phyloP scores from a whole-genome alignment of 2,888 invertebrate species.

The Lasioglossum marginatum region DNA sequence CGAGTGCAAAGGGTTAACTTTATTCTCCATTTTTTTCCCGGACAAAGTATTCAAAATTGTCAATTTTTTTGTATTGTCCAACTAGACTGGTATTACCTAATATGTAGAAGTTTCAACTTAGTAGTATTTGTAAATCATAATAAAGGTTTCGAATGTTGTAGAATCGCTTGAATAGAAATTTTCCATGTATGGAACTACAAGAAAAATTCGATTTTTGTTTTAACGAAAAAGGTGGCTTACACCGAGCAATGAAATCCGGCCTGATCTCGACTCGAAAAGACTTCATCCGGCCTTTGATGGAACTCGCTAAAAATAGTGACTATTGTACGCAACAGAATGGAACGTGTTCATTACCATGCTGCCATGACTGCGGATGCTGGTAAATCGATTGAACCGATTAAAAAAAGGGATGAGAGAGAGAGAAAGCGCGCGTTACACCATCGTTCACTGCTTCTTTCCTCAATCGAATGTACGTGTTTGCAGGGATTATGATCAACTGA shows the following conservation, averaged over 20 bases:
- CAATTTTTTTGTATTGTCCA: not conserved
- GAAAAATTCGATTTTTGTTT: not conserved
- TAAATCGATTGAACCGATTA: slow-evolving; percentile 28
- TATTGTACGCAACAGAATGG: slow-evolving; percentile 35
- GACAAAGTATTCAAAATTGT: too few relatives aligned
- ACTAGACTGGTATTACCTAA: too few relatives aligned
- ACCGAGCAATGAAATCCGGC: slow-evolving; percentile 25
- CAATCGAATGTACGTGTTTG: not conserved
- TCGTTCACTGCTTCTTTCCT: not conserved
- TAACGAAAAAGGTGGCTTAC: not conserved
- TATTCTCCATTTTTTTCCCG: not conserved
- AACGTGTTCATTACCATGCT: slow-evolving; percentile 33
- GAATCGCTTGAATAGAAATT: not conserved
- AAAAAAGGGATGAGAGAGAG: not conserved
- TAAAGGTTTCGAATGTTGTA: not conserved
- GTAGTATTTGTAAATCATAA: not conserved
- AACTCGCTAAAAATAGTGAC: slow-evolving; percentile 35
- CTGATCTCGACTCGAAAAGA: slow-evolving; percentile 33
- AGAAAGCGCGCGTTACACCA: not conserved
- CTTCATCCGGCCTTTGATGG: slow-evolving; percentile 36
- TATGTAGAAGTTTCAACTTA: too few relatives aligned
- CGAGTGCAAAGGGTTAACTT: too few relatives aligned
- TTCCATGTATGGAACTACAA: not conserved
- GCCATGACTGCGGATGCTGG: slow-evolving; percentile 8
- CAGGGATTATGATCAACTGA: not conserved